Percentiles rank a stretch among this genome's conserved stretches.
Conservation (phyloP, 2,888 invertebrate genomes). For the Chloroclysta siterata region DNA sequence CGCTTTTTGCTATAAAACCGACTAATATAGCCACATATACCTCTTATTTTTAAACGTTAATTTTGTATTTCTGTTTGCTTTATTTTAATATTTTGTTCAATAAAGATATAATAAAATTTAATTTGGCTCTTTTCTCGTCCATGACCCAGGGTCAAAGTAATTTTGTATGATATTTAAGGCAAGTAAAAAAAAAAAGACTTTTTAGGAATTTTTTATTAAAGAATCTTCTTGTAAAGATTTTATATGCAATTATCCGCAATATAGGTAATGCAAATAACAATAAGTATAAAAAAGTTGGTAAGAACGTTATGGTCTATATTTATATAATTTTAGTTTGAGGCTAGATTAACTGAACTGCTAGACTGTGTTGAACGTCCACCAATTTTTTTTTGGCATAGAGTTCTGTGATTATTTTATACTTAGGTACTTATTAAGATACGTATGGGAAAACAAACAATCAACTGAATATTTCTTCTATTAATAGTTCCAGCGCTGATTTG, state of each 20-base stretch:
- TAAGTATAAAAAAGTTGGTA: no score
- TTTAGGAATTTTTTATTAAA: neutral
- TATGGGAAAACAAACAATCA: neutral
- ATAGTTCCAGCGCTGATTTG: slow-evolving; percentile 24
- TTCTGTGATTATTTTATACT: no score
- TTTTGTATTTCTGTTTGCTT: neutral
- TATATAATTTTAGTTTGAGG: no score
- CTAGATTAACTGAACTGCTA: no score
- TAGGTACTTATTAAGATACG: no score
- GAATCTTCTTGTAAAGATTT: neutral
- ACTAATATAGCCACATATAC: neutral
- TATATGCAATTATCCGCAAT: neutral
- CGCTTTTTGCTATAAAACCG: neutral
- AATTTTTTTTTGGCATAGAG: no score
- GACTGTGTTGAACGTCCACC: no score
- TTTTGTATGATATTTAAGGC: neutral
- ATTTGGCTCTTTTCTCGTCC: neutral
- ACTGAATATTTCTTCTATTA: slow-evolving; percentile 5
- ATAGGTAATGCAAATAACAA: neutral
- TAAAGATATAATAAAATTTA: no score
- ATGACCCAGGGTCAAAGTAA: slow-evolving; percentile 6
- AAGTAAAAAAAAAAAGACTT: neutral
- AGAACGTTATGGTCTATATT: no score
- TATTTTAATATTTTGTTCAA: neutral
- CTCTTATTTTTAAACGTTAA: neutral